These are phyloP conservation scores for Melanotus villosus DNA, from an alignment of 2,888 invertebrate genomes.

Conservation along the genomic window DNA sequence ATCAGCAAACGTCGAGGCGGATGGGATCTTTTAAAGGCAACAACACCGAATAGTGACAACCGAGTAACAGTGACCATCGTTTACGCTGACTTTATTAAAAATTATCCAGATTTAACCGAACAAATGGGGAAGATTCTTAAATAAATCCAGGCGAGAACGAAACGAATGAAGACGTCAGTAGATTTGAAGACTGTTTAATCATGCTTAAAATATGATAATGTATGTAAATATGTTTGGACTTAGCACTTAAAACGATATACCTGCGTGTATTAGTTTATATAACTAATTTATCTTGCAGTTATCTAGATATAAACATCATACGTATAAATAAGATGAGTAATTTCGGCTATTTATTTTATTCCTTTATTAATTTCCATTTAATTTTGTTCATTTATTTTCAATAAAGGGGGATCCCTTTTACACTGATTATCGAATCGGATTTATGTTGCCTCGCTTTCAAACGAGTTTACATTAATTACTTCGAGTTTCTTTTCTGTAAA, in stretches of 20 bases:
- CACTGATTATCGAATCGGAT: constrained; percentile 16
- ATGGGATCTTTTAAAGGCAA: constrained; percentile 32
- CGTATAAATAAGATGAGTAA: constrained; percentile 41
- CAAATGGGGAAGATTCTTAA: constrained; percentile 54
- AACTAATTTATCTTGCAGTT: constrained; percentile 47
- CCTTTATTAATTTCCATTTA: constrained; percentile 39
- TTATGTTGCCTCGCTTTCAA: constrained; percentile 7
- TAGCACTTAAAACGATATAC: constrained; percentile 58
- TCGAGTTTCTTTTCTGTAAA: constrained; percentile 20
- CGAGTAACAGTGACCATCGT: constrained; percentile 57
- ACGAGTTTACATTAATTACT: constrained; percentile 32
- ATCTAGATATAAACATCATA: constrained; percentile 42
- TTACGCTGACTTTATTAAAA: constrained; percentile 60
- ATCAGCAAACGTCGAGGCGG: constrained; percentile 29
- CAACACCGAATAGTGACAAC: constrained; percentile 46
- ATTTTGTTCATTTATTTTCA: constrained; percentile 41
- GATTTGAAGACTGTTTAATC: constrained; percentile 61
- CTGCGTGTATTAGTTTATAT: constrained; percentile 51
- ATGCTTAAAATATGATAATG: constrained; percentile 62
- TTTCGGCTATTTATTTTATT: constrained; percentile 41
- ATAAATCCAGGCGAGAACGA: constrained; percentile 54
- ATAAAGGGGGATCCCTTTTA: constrained; percentile 24
- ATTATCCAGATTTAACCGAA: constrained; percentile 58
- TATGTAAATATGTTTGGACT: constrained; percentile 61
- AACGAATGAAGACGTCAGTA: constrained; percentile 59